Base-by-base conservation (phyloP, 2,113 vertebrate species). In the Pungitius pungitius region DNA sequence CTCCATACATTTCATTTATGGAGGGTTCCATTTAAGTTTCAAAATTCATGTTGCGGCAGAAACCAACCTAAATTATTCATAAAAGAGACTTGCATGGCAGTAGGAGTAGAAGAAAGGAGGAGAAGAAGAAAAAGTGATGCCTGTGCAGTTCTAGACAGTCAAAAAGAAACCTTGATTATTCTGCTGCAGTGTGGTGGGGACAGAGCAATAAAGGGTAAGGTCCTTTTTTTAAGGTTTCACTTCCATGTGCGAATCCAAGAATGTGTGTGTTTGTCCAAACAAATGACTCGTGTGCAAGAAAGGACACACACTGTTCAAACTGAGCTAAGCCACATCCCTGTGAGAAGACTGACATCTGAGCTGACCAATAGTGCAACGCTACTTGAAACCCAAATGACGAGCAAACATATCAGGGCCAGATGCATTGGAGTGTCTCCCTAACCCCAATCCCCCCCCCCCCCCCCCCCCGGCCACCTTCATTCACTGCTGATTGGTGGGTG, bases 391-490 rank as follows among this genome's bases (percentile, higher is more conserved):
- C 54, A 84, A 86, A 79, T 35, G 3, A 78, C 18, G 5, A 76
- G 20, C 58, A 81, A 87, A 91, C 91, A 91, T 91, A 91, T 92
- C 90, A 92, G 81, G 83, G 77, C 79, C 75, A 66, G 78, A 78
- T 37, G 77, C 78, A 79, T 71, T 81, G 77, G 43, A 83, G 80
- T 45, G 42, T 60, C 86, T 63, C 78, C 26, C 22, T 26, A 4
- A 17, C 26, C 54, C 51, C 24, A 26, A 8, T 42, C 20, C 52
- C 33, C 6, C 7, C 6, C 33, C 33, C 33, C 5, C 33, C 26
- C 20, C 52, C 33, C 6, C 7, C 6, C 33, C 33, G 5, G 7
- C 33, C 26, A 35, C 3, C 17, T 42, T 51, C 30, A 22, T 49
- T 26, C 61, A 35, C 54, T 67, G 54, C 40, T 27, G 78, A 58